Conservation (phyloP, 1,140 invertebrate genomes). For the Dreissena polymorpha region DNA sequence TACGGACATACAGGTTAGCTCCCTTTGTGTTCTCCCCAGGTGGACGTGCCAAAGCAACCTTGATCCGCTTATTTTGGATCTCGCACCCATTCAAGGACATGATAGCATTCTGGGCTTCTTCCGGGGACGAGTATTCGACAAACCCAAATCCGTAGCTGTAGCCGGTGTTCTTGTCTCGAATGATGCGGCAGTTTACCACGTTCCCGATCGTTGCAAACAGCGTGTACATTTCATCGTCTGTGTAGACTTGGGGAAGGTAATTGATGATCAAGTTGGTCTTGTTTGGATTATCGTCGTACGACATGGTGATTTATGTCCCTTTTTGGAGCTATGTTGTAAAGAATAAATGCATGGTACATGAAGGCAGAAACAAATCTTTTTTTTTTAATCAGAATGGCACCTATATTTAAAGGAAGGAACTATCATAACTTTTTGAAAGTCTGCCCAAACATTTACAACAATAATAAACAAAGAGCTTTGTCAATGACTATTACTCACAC, state of each 20-base stretch:
- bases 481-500: no score
- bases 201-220: constrained; percentile 89
- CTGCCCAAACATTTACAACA: no score
- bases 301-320: neutral
- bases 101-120: constrained; percentile 93
- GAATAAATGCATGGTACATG: no score
- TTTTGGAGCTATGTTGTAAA: neutral
- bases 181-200: constrained; percentile 93
- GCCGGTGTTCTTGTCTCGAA: constrained; percentile 88
- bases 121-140: constrained; percentile 92
- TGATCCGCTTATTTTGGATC: constrained; percentile 91
- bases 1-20: constrained; percentile 96
- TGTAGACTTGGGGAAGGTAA: constrained; percentile 96
- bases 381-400: no score
- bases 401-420: no score
- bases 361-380: no score
- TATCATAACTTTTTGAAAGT: no score
- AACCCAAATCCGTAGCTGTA: constrained; percentile 98
- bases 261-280: constrained; percentile 94
- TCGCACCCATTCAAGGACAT: constrained; percentile 92
- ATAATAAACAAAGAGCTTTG: no score
- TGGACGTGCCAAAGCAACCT: constrained; percentile 95
- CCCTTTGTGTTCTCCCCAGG: constrained; percentile 96
- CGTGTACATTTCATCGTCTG: constrained; percentile 92
- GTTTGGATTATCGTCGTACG: constrained; percentile 4